Evolutionary conservation across 1,140 invertebrate species (phyloP).

Genomic region (Linepithema humile): DNA sequence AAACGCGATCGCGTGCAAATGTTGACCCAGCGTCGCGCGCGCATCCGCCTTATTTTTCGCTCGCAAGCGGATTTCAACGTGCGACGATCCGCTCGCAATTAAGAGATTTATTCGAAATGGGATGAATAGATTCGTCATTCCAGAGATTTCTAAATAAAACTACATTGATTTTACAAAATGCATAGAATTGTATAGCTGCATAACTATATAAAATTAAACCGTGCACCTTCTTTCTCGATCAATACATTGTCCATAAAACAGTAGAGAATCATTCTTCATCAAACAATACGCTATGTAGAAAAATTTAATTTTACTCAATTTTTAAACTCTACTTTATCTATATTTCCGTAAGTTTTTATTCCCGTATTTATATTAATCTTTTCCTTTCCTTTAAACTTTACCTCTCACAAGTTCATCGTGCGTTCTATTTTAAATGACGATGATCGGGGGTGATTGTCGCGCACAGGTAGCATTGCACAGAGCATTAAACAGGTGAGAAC

Average conservation of each 20-base stretch:
- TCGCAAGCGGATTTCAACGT: neutral
- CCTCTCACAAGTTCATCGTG: neutral
- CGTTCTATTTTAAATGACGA: neutral
- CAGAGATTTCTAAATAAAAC: neutral
- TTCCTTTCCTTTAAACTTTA: neutral
- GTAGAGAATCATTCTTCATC: neutral
- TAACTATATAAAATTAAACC: neutral
- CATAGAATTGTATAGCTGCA: neutral
- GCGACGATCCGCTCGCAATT: neutral
- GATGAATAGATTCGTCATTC: neutral
- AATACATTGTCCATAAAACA: neutral
- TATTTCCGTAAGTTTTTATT: neutral
- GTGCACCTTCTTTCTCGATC: neutral
- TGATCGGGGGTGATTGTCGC: neutral
- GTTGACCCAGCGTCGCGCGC: neutral
- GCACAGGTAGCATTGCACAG: neutral
- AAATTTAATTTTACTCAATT: neutral
- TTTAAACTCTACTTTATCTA: neutral
- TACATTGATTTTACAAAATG: neutral
- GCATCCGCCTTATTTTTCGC: neutral
- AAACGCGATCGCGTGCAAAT: conserved; percentile 30
- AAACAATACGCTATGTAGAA: too few relatives aligned
- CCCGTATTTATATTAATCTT: neutral
- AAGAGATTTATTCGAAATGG: neutral
- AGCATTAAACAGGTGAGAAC: conserved; percentile 31